Conservation (phyloP, 2,888 invertebrate species). For the Lycia hirtaria region DNA sequence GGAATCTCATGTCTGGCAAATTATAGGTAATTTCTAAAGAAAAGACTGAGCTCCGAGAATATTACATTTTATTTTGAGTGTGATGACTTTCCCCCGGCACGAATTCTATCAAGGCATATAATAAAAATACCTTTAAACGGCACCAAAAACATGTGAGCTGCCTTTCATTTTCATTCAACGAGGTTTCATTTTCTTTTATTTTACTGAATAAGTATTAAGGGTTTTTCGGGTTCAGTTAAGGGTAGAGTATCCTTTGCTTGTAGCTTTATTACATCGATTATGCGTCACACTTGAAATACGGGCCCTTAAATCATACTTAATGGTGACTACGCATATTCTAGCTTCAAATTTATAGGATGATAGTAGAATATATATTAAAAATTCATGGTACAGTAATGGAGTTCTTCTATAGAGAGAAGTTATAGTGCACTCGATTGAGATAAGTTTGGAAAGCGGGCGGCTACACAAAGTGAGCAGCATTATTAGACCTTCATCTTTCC, state of each 20-base stretch:
- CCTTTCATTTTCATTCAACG: conserved; percentile 34
- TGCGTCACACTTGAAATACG: conserved; percentile 69
- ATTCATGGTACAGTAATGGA: conserved; percentile 58
- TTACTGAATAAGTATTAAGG: conserved; percentile 32
- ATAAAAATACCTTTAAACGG: conserved; percentile 32
- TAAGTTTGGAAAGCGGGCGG: conserved; percentile 46
- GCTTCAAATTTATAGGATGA: conserved; percentile 69
- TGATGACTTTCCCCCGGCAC: conserved; percentile 25
- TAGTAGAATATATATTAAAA: conserved; percentile 70
- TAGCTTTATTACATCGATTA: conserved; percentile 65
- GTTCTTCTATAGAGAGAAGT: conserved; percentile 44
- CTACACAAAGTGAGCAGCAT: conserved; percentile 40
- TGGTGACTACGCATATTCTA: conserved; percentile 79
- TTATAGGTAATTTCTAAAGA: conserved; percentile 22
- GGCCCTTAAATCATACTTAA: conserved; percentile 77
- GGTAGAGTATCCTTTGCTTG: conserved; percentile 57
- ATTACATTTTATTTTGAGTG: conserved; percentile 30
- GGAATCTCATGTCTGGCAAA: conserved; percentile 18
- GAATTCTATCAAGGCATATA: conserved; percentile 28
- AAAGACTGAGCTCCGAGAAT: conserved; percentile 18
- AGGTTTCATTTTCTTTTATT: conserved; percentile 41
- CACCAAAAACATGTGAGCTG: conserved; percentile 21
- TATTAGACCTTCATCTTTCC: conserved; percentile 45
- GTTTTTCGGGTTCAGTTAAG: conserved; percentile 39
- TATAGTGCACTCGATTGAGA: conserved; percentile 48